phyloP scores from a whole-genome alignment of 2,888 invertebrate genomes.

The Cheilosia scutellata region DNA sequence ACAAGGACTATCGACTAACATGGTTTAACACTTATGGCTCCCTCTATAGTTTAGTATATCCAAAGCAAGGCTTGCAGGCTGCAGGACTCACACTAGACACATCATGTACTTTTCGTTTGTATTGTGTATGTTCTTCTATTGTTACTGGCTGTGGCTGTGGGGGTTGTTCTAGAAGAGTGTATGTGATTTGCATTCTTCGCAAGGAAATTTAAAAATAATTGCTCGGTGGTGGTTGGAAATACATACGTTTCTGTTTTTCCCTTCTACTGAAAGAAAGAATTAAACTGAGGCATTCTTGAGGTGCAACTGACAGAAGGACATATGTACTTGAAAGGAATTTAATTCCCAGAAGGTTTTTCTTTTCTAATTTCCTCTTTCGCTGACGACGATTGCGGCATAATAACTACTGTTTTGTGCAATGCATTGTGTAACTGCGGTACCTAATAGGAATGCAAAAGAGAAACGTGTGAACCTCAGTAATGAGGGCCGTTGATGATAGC shows the following conservation, averaged over 20 bases:
- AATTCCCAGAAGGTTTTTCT: slow-evolving; percentile 11
- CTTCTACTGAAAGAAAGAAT: slow-evolving; percentile 8
- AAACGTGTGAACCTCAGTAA: slow-evolving; percentile 6
- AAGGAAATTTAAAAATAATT: slow-evolving; percentile 66
- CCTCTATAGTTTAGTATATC: slow-evolving; percentile 50
- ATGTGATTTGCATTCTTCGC: slow-evolving; percentile 49
- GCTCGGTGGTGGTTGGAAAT: slow-evolving; percentile 6
- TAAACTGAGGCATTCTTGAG: slow-evolving; percentile 47
- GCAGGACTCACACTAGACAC: slow-evolving; percentile 6
- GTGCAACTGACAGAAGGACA: slow-evolving; percentile 45
- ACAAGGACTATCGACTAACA: slow-evolving; percentile 67
- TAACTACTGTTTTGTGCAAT: slow-evolving; percentile 2
- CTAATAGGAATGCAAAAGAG: not conserved
- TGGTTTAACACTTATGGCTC: slow-evolving; percentile 69
- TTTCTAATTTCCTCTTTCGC: slow-evolving; percentile 4
- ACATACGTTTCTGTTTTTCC: not conserved
- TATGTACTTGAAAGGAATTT: slow-evolving; percentile 48
- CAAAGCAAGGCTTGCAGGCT: slow-evolving; percentile 10
- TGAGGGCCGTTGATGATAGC: not conserved
- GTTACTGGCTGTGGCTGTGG: slow-evolving; percentile 12
- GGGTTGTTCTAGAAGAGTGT: slow-evolving; percentile 7
- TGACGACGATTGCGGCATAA: slow-evolving; percentile 4
- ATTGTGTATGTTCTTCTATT: slow-evolving; percentile 1
- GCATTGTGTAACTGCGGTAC: slow-evolving; percentile 19
- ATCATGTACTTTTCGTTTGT: not conserved